These are phyloP conservation scores for Dolichotis patagonum DNA, from an alignment of 2,113 vertebrate species.

Conservation along the genomic window DNA sequence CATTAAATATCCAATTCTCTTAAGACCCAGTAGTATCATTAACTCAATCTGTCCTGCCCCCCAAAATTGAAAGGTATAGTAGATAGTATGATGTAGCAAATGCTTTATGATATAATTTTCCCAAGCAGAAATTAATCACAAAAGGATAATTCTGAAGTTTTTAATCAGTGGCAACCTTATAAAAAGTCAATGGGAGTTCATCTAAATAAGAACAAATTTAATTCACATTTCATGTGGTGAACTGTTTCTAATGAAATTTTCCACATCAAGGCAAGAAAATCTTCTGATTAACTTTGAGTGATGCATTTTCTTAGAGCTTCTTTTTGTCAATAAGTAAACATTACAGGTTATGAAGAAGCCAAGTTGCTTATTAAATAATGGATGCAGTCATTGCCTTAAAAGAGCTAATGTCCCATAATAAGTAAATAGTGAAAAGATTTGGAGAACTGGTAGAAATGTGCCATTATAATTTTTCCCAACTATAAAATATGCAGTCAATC, in stretches of 20 bases:
- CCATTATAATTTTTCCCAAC: not conserved
- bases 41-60: not conserved
- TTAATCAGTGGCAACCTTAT: constrained; percentile 48
- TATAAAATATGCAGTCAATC: not conserved
- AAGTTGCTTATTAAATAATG: constrained; percentile 2
- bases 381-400: not conserved
- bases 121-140: constrained; percentile 47
- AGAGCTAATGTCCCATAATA: constrained; percentile 12
- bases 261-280: constrained; percentile 26
- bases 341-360: not conserved
- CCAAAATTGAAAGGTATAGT: constrained; percentile 38
- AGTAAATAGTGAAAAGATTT: not conserved
- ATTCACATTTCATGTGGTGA: not conserved
- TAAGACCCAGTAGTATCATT: constrained; percentile 10
- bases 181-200: constrained; percentile 38
- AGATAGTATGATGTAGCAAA: constrained; percentile 26
- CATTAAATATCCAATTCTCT: constrained; percentile 40
- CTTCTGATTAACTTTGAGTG: not conserved
- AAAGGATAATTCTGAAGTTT: constrained; percentile 36
- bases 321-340: not conserved
- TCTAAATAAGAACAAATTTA: not conserved
- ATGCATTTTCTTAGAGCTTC: not conserved
- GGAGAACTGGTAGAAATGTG: not conserved
- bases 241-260: constrained; percentile 44
- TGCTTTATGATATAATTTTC: constrained; percentile 27